These are phyloP conservation scores for Synanthedon myopaeformis DNA, from an alignment of 2,888 invertebrate species.

Conservation along the genomic window DNA sequence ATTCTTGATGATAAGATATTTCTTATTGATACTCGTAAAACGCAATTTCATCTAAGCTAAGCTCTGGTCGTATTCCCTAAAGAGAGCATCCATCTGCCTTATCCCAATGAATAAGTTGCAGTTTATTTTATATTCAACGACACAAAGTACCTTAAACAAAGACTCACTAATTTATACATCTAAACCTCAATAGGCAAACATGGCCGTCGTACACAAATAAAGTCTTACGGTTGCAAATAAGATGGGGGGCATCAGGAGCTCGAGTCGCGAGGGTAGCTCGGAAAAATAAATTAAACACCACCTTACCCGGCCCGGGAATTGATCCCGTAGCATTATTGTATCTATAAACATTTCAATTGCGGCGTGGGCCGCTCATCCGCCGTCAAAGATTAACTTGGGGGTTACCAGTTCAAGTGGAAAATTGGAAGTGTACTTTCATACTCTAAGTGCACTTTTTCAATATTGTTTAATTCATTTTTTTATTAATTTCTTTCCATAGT, in stretches of 20 bases:
- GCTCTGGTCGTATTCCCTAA: too few relatives aligned
- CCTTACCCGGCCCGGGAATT: constrained; percentile 36
- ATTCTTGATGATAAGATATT: too few relatives aligned
- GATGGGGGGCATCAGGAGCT: constrained; percentile 8
- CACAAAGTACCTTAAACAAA: neutral
- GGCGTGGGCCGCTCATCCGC: constrained; percentile 17
- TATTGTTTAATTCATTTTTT: neutral
- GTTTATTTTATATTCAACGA: too few relatives aligned
- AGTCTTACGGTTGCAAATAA: constrained; percentile 13
- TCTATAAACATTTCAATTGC: constrained; percentile 66
- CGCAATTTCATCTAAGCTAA: too few relatives aligned
- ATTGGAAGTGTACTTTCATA: neutral
- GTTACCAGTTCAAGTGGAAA: constrained; percentile 1
- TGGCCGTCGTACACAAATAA: constrained; percentile 12
- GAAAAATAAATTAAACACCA: constrained; percentile 57
- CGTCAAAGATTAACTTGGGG: constrained; percentile 18
- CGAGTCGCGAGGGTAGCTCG: constrained; percentile 15
- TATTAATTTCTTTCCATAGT: too few relatives aligned
- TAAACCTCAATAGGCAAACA: neutral
- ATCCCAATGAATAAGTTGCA: too few relatives aligned
- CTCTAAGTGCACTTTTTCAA: neutral
- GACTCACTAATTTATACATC: neutral
- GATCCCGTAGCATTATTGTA: constrained; percentile 58
- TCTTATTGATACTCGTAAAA: too few relatives aligned
- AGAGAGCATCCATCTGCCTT: too few relatives aligned